Evolutionary conservation across 2,888 invertebrate genomes (phyloP), one percentile per base, ranked within the genome.

Genomic region (Apocheima hispidaria): DNA sequence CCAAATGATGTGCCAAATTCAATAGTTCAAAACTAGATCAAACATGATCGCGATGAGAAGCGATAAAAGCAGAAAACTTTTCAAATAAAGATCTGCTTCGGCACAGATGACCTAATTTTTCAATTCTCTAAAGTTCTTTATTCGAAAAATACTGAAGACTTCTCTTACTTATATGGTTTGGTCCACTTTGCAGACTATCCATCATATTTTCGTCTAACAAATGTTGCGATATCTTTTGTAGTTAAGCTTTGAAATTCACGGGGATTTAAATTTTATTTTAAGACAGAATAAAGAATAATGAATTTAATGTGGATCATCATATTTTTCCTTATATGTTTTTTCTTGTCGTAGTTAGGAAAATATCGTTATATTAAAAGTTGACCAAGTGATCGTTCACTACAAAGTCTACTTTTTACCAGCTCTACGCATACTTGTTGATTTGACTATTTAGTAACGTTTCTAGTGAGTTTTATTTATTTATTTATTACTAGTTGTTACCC

Each of bases 41-140:
- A 65, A 68, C 63, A 68, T 66, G 62, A 62, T 53, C 43, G 49
- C 64, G 46, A 63, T 65, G 67, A 63, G 65, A 64, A 52, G 70
- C 61, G 62, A 73, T 69, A 77, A 78, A 81, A 77, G 63, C 71
- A 69, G 60, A 57, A 48, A 81, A 81, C 74, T 81, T 81, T 77
- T 70, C 75, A 65, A 74, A 81, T 81, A 82, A 81, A 82, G 78
- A 80, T 75, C 72, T 71, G 69, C 72, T 73, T 72, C 74, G 67
- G 70, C 65, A 69, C 59, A 64, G 75, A 77, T 75, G 79, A 81
- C 81, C 78, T 75, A 79, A 79, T 81, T 79, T 78, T 76, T 77
- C 74, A 78, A 69, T 72, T 68, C 61, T 70, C 64, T 71, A 68
- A 70, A 74, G 69, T 74, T 70, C 66, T 72, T 70, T 73, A 51